Evolutionary conservation across 2,113 vertebrate genomes (phyloP), one percentile per base, ranked within the genome.

Genomic region (Gnathonemus echidnorhynchus): DNA sequence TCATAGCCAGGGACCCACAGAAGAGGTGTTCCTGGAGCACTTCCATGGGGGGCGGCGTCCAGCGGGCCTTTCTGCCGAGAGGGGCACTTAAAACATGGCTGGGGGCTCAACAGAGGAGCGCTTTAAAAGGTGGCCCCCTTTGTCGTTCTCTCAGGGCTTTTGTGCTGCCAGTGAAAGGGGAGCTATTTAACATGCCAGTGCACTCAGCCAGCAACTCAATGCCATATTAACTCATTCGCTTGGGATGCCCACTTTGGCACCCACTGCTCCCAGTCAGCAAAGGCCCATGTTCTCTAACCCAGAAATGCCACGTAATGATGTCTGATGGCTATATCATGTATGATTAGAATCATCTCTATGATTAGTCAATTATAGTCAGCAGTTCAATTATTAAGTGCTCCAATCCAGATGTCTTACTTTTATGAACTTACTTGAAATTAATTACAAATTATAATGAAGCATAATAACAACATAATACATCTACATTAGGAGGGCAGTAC

Each of bases 171-270:
- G 66, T 90, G 91, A 89, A 91, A 77, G 58, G 83, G 80, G n/a
- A 74, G 90, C 70, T 86, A 91, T 90, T 91, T 90, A 90, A 88
- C 89, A 87, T 91, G 91, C 91, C 87, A 88, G 87, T 86, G 91
- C 77, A 35, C 88, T 91, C 66, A 45, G 50, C 24, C 49, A 56
- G 90, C 49, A 50, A 48, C 84, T 56, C 24, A 45, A 66, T 90
- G 91, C 89, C 89, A 90, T 83, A 66, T 83, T 91, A 90, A 89
- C 91, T 88, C 89, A 62, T 86, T 90, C 48, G 39, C 50, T 50
- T 52, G 27, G 83, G 90, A 31, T 35, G 11, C 87, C 90, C 42
- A 21, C 15, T 9, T 31, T 3, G 39, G 50, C 35, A 21, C 48
- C 88, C 5, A 27, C 11, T 49, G 4, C 42, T 48, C 24, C 39